phyloP scores from a whole-genome alignment of 1,140 invertebrate genomes.

The Dryas iulia region DNA sequence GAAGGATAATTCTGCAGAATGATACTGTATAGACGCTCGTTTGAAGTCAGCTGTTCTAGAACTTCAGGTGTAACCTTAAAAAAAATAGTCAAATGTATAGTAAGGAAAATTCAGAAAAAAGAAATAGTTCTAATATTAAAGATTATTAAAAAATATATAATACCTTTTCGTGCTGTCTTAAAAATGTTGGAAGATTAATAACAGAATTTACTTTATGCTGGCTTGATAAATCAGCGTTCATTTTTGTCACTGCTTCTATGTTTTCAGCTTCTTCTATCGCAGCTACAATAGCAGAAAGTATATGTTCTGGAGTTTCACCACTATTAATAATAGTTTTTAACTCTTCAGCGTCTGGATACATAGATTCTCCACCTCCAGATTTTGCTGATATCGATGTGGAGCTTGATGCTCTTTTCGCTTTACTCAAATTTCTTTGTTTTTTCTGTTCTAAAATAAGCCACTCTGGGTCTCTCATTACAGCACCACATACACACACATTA shows the following conservation, averaged over 20 bases:
- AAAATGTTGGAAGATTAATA: conserved; percentile 89
- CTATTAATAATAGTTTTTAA: conserved; percentile 85
- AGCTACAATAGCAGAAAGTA: conserved; percentile 84
- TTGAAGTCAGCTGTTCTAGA: conserved; percentile 83
- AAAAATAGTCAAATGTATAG: conserved; percentile 25
- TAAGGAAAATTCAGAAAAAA: conserved; percentile 3
- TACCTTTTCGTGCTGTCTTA: conserved; percentile 87
- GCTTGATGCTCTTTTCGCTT: conserved; percentile 75
- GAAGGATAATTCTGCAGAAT: conserved; percentile 88
- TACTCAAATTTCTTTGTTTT: conserved; percentile 70
- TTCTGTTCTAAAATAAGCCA: conserved; percentile 86
- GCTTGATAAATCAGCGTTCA: conserved; percentile 63
- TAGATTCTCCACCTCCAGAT: conserved; percentile 73
- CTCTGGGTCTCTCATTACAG: conserved; percentile 92
- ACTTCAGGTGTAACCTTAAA: conserved; percentile 86
- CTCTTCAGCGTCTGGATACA: conserved; percentile 84
- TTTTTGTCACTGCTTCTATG: conserved; percentile 72
- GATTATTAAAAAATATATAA: conserved; percentile 7
- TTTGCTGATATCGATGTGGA: conserved; percentile 76
- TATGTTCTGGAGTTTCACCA: conserved; percentile 85
- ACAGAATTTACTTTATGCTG: conserved; percentile 82
- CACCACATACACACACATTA: conserved; percentile 94
- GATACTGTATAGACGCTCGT: conserved; percentile 85
- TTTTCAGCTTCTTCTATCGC: conserved; percentile 78
- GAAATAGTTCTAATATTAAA: neutral